Conservation (phyloP, 1,140 invertebrate species). For the Drosophila sp. region DNA sequence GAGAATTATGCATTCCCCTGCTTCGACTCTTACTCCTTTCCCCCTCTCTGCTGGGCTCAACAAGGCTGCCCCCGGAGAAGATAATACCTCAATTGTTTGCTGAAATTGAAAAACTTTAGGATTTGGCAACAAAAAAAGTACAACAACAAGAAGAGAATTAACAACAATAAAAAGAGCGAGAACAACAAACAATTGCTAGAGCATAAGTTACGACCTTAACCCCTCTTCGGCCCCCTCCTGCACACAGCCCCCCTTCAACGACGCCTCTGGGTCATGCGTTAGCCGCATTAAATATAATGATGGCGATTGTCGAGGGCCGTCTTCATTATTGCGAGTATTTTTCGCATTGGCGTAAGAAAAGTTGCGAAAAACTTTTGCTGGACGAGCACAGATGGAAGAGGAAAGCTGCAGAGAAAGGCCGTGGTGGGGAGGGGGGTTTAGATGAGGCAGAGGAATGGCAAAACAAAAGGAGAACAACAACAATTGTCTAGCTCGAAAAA, state of each 20-base stretch:
- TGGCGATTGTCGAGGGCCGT: constrained; percentile 63
- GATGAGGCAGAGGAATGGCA: constrained; percentile 56
- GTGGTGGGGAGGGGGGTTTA: constrained; percentile 24
- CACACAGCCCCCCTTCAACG: background rate
- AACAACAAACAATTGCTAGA: constrained; percentile 32
- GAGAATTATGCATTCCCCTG: constrained; percentile 5
- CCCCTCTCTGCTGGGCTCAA: background rate
- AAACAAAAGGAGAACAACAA: constrained; percentile 34
- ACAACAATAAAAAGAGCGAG: background rate
- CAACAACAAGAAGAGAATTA: background rate
- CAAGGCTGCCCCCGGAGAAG: constrained; percentile 29
- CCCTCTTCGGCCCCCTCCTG: background rate
- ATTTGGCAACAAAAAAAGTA: constrained; percentile 40
- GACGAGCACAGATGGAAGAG: background rate
- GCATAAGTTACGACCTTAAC: constrained; percentile 60
- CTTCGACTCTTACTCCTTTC: background rate
- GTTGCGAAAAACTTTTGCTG: constrained; percentile 69
- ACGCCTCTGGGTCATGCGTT: constrained; percentile 52
- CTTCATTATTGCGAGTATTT: constrained; percentile 72
- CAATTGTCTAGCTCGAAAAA: constrained; percentile 2
- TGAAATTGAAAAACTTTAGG: constrained; percentile 79
- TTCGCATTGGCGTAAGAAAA: constrained; percentile 74
- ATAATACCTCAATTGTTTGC: constrained; percentile 82
- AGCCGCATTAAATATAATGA: constrained; percentile 81
- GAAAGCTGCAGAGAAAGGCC: background rate